Percentiles rank a stretch among this genome's conserved stretches.
These are phyloP conservation scores for Macaca fascicularis DNA, from an alignment of 2,113 vertebrate genomes.

Conservation along the genomic window DNA sequence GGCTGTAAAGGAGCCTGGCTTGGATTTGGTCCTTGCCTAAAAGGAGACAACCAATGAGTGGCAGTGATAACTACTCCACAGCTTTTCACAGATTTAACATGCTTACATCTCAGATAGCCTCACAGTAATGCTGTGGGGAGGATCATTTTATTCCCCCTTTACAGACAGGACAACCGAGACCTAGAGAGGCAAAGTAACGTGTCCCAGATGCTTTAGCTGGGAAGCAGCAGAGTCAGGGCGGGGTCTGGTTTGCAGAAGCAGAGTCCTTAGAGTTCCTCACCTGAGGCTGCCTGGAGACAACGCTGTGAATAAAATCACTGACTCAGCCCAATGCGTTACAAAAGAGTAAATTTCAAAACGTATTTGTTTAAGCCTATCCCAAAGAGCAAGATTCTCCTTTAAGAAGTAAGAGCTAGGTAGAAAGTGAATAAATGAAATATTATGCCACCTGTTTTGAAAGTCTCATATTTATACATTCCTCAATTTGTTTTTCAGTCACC, in stretches of 20 bases:
- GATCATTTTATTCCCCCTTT: neutral
- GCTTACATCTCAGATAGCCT: neutral
- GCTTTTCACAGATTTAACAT: neutral
- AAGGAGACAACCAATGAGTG: neutral
- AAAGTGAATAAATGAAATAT: neutral
- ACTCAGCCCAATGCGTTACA: neutral
- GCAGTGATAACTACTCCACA: neutral
- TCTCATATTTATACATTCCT: too few species aligned
- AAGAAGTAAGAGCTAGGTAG: neutral
- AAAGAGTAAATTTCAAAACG: neutral
- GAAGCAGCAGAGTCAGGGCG: rapidly evolving
- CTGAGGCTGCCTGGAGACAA: neutral
- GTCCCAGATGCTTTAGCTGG: neutral
- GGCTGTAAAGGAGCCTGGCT: neutral
- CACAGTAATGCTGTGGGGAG: neutral
- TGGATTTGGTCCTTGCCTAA: neutral
- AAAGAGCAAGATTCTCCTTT: neutral
- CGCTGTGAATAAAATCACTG: neutral
- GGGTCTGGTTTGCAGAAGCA: neutral
- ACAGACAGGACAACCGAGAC: neutral
- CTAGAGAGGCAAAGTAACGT: neutral
- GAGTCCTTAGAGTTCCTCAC: neutral
- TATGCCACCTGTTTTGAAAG: neutral
- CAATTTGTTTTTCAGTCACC: neutral
- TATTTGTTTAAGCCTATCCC: neutral